phyloP scores from a whole-genome alignment of 2,888 invertebrate species.

The Sarcophaga subvicina region DNA sequence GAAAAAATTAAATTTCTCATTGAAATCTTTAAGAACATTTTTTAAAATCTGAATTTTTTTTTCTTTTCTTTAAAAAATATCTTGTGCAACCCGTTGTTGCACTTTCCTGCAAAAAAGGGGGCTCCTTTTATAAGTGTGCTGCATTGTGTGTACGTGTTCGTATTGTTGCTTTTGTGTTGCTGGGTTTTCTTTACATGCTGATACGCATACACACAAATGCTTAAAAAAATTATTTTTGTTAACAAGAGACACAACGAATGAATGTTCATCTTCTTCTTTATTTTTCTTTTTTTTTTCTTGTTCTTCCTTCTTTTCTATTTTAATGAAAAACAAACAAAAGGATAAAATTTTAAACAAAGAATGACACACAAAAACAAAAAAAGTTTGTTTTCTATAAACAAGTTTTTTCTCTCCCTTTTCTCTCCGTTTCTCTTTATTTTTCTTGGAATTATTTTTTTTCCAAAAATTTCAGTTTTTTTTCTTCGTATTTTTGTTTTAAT shows the following conservation, averaged over 20 bases:
- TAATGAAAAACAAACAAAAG: constrained; percentile 64
- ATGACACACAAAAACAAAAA: constrained; percentile 59
- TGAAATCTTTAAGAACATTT: background rate
- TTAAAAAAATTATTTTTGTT: too few relatives aligned
- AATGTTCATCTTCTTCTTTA: too few relatives aligned
- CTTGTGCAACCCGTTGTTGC: background rate
- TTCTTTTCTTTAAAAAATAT: background rate
- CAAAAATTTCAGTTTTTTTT: constrained; percentile 31
- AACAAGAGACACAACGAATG: too few relatives aligned
- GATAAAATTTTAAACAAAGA: constrained; percentile 62
- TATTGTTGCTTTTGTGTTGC: constrained; percentile 37
- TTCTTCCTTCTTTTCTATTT: constrained; percentile 21
- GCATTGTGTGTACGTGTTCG: constrained; percentile 3
- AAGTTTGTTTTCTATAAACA: constrained; percentile 49
- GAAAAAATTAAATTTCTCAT: too few relatives aligned
- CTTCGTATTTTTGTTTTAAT: constrained; percentile 37
- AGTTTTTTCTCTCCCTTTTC: background rate
- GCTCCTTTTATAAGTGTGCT: background rate
- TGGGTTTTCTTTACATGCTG: background rate
- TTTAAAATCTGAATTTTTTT: background rate
- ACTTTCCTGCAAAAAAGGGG: background rate
- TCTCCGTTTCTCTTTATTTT: background rate
- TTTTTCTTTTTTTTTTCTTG: background rate
- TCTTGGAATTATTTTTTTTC: constrained; percentile 27
- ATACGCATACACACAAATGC: background rate